Conservation (phyloP, 2,797 vertebrate species). For the Dendrocincla tyrannina region DNA sequence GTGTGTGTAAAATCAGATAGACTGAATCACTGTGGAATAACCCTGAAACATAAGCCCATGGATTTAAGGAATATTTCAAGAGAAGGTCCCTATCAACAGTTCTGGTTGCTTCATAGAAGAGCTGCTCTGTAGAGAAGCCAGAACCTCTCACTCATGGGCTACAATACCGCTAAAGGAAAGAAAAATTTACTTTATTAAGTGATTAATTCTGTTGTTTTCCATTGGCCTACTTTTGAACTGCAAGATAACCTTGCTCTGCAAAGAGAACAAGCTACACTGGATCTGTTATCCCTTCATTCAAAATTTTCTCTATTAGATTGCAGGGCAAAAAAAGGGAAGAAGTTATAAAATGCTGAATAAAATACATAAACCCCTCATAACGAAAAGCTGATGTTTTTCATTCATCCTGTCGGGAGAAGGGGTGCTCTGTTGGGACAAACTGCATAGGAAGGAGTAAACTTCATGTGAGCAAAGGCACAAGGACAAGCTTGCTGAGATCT, state of each 20-base stretch:
- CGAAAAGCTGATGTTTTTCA: background rate
- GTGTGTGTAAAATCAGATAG: background rate
- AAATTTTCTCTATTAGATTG: background rate
- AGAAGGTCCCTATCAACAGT: background rate
- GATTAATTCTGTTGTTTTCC: background rate
- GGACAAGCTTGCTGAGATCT: background rate
- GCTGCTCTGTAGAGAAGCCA: background rate
- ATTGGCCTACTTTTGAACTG: background rate
- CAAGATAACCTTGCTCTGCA: background rate
- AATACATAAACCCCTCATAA: background rate
- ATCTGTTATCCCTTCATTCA: background rate
- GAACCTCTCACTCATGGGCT: background rate
- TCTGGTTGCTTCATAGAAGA: background rate
- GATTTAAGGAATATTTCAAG: background rate
- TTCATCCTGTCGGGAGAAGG: background rate
- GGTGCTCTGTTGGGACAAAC: background rate
- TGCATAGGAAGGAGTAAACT: background rate
- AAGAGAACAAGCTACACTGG: background rate
- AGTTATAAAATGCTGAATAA: background rate
- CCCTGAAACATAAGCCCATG: background rate
- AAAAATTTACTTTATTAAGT: background rate
- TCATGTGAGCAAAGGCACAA: background rate
- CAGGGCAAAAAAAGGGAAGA: background rate
- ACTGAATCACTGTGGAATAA: rapidly evolving
- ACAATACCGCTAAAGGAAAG: background rate